Evolutionary conservation across 2,797 vertebrate genomes (phyloP), one percentile per base, ranked within the genome.

Genomic region (Molossus alvarezi): DNA sequence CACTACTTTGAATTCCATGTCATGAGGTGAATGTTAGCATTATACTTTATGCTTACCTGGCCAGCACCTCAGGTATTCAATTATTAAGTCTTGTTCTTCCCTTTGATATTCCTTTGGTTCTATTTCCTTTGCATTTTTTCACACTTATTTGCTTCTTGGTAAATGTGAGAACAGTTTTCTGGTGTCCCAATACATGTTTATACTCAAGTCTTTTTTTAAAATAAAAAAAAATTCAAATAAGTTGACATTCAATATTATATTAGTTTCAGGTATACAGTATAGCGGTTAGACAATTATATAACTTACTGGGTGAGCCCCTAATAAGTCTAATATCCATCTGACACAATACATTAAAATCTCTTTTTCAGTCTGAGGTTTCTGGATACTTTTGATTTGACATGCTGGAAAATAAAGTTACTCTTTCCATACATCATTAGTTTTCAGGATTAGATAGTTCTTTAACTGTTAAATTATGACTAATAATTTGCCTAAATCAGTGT

Each of bases 391-490:
- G 60, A 76, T 93, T 93, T 95, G 90, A 91, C 80, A 96, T 91
- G 17, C 58, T 96, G 64, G 65, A 84, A 89, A 89, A 93, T 82
- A 57, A 75, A 48, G 45, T 33, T 33, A 33, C 13, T 69, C 9
- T 92, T 95, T 83, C 11, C 29, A 33, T 64, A 4, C 41, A 83
- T 62, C 18, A n/a, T 55, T 53, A 83, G 41, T 94, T 94, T 96
- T 96, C 60, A 90, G 60, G 60, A 71, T 93, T 80, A 87, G 53
- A 94, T 94, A 93, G 9, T 90, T 94, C 62, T 94, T 94, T 93
- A 80, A 81, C 94, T 72, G 97, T 96, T 95, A 91, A 96, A 58
- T 91, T 83, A 91, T 96, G 92, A 95, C 51, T 93, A 45, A 93
- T 84, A 87, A 76, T 91, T 96, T 91, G 20, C 64, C n/a, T 91